Conservation (phyloP, 2,113 vertebrate genomes). For the Isichthys henryi region DNA sequence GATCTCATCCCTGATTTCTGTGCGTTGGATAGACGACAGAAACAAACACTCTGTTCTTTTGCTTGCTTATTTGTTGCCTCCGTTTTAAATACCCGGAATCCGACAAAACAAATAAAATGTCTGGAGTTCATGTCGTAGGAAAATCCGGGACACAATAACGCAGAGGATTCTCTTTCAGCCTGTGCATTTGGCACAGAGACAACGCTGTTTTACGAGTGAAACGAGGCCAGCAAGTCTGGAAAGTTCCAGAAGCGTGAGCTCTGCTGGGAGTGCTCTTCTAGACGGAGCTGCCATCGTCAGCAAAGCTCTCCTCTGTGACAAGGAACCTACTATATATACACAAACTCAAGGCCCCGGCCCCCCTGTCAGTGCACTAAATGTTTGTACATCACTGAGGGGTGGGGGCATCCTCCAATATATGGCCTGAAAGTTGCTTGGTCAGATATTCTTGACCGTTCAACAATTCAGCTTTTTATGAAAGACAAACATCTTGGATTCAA, state of each 20-base stretch:
- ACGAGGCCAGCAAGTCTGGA: background rate
- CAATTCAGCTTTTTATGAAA: background rate
- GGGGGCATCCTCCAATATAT: background rate
- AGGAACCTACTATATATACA: conserved; percentile 4
- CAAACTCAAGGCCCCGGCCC: background rate
- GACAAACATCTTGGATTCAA: background rate
- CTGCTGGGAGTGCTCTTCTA: background rate
- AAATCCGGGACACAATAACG: background rate
- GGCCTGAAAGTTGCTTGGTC: background rate
- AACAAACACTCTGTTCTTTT: background rate
- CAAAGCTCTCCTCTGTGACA: background rate
- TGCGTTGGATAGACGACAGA: background rate
- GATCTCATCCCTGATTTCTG: background rate
- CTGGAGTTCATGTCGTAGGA: background rate
- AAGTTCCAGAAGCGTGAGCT: conserved; percentile 14
- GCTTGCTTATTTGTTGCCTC: background rate
- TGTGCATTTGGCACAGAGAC: background rate
- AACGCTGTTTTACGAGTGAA: background rate
- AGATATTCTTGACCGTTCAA: background rate
- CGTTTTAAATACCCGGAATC: background rate
- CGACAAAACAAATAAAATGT: background rate
- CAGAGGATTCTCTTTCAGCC: background rate
- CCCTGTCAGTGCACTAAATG: background rate
- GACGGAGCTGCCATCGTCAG: conserved; percentile 6
- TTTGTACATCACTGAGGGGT: background rate